Evolutionary conservation across 2,797 vertebrate species (phyloP), one percentile per base, ranked within the genome.

Genomic region (Pangasius mekongensis): DNA sequence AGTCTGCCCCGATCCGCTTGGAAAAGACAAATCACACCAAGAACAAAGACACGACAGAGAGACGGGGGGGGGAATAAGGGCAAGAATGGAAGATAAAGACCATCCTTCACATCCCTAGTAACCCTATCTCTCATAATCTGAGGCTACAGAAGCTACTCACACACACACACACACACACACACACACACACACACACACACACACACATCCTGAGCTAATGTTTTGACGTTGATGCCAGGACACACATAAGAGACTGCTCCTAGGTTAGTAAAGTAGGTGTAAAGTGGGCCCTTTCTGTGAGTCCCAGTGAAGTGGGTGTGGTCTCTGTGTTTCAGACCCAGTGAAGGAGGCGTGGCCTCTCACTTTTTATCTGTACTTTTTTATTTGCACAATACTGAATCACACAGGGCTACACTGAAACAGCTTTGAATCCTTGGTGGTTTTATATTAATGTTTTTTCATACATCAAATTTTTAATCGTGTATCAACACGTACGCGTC

Each of bases 1-100:
- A 92, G 95, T 95, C 95, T 96, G 88, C 94, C 94, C 93, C 54
- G 93, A 94, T 94, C 87, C 77, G 30, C 60, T 86, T 90, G 86
- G 81, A 91, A 93, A 92, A 93, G 83, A 91, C 86, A 64, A 90
- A 95, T 95, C 93, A 92, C 88, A 49, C 49, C 91, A 84, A 89
- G 93, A 95, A 94, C 94, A 95, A 94, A 95, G 89, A 82, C 54
- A 1, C 22, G 80, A 43, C 36, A n/a, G 58, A 62, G 58, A 62
- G 80, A n/a, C 18, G 14, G 56, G 39, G 22, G 27, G 78, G 49
- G 14, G 56, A 24, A 62, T 64, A 82, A 82, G 58, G 33, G 24
- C 83, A 85, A 52, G 69, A 86, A 85, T 66, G 49, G 52, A 54
- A 84, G 78, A 87, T 67, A 85, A 73, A 30, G 64, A 22, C 64